Base-by-base conservation (phyloP, 1,140 invertebrate genomes). In the Antheraea pernyi region DNA sequence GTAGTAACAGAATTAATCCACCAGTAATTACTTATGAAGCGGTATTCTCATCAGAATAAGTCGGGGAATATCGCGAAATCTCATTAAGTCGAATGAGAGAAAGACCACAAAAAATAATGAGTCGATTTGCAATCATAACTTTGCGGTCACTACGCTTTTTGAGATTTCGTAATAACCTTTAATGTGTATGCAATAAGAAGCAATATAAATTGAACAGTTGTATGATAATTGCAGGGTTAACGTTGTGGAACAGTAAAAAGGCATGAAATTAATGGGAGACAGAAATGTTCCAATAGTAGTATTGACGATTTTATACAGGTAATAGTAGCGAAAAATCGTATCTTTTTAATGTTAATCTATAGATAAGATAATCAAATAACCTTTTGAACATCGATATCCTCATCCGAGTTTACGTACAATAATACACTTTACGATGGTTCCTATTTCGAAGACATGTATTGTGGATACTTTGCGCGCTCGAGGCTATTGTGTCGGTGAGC, bases 51-150 rank as follows among this genome's bases (percentile, higher is more conserved):
- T 73, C 69, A 72, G 68, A 76, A 74, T 75, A 76, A 78, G 63
- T 58, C 70, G 73, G 72, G 73, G 66, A 71, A 71, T 78, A 78
- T 80, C 82, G 63, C 73, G 71, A 75, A 80, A 83, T 83, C 80
- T 83, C 80, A 82, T 83, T 83, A 82, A 75, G 68, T 53, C 59
- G 72, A 80, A 83, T 80, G 79, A 73, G 79, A 75, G 71, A 73
- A 74, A 73, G 73, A 75, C 79, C 74, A 78, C 79, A 80, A 82
- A 79, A 81, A 83, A 83, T 81, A 80, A 81, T 79, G 78, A 80
- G 69, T 66, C 74, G 65, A 76, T 73, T 68, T 63, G 59, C 61
- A 63, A 63, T 7, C 16, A 11, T 53, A 53, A 6, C 6, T 53
- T 53, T 16, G 10, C 16, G 16, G 46, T 53, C 16, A 53, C 0